These are phyloP conservation scores for Dolichomitus sp. DNA, from an alignment of 2,888 invertebrate species.

Conservation along the genomic window DNA sequence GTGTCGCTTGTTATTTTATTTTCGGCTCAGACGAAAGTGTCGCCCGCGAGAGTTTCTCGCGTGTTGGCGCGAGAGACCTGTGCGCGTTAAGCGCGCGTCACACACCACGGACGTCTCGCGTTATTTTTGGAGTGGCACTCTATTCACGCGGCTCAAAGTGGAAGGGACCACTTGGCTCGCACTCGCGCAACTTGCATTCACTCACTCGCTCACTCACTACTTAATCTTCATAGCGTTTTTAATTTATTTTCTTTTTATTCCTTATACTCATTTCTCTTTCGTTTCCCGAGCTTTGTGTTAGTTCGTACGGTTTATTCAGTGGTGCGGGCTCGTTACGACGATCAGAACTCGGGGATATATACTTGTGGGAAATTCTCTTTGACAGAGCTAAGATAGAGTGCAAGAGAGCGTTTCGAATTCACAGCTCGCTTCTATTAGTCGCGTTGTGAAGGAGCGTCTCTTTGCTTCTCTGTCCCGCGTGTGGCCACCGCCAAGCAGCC, in stretches of 20 bases:
- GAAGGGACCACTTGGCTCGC: conserved; percentile 35
- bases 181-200: conserved; percentile 18
- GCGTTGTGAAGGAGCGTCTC: conserved; percentile 6
- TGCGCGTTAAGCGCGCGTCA: conserved; percentile 7
- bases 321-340: not conserved
- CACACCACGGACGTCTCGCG: conserved; percentile 43
- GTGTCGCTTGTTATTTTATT: conserved; percentile 54
- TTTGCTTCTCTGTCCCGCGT: conserved; percentile 20
- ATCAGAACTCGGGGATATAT: not conserved
- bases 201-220: conserved; percentile 28
- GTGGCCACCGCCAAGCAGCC: conserved; percentile 5
- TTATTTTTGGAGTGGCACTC: conserved; percentile 55
- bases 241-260: not conserved
- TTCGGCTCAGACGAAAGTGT: conserved; percentile 34
- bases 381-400: not conserved
- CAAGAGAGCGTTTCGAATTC: not conserved
- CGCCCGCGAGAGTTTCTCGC: conserved; percentile 3
- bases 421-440: not conserved
- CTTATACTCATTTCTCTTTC: not conserved
- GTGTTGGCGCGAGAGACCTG: not conserved
- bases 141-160: conserved; percentile 37
- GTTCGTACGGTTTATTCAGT: not conserved
- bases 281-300: not conserved
- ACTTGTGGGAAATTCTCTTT: not conserved
- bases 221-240: not conserved